These are phyloP conservation scores for Aurelia sp. DNA, from an alignment of 30 jellyfish, hydroid and myxozoan genomes.

Conservation along the genomic window DNA sequence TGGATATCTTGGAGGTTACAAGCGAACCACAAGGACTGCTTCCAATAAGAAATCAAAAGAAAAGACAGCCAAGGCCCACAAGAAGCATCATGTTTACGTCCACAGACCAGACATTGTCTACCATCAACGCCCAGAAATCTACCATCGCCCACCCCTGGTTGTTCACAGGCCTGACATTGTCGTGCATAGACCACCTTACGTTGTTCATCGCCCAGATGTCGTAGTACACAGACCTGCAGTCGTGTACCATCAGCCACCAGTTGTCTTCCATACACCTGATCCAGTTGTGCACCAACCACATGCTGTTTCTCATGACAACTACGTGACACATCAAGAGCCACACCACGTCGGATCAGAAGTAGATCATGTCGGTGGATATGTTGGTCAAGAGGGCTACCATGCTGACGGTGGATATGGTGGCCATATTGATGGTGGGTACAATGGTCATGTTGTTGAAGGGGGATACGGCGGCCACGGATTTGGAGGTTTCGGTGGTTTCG, in stretches of 20 bases:
- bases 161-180: slow-evolving; percentile 89
- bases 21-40: slow-evolving; percentile 15
- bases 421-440: not conserved
- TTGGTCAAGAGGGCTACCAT: slow-evolving; percentile 55
- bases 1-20: slow-evolving; percentile 25
- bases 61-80: slow-evolving; percentile 46
- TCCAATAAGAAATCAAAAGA: not conserved
- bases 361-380: slow-evolving; percentile 67
- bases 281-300: slow-evolving; percentile 85
- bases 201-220: slow-evolving; percentile 84
- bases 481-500: slow-evolving; percentile 38
- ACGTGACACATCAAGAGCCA: slow-evolving; percentile 85
- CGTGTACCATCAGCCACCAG: slow-evolving; percentile 94
- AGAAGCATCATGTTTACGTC: slow-evolving; percentile 83
- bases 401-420: slow-evolving; percentile 16
- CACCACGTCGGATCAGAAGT: slow-evolving; percentile 70
- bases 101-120: slow-evolving; percentile 82
- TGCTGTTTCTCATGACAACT: slow-evolving; percentile 83
- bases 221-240: slow-evolving; percentile 89
- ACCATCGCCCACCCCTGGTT: slow-evolving; percentile 86
- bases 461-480: slow-evolving; percentile 27
- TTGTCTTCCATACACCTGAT: slow-evolving; percentile 89
- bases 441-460: slow-evolving; percentile 30
- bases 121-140: slow-evolving; percentile 88
- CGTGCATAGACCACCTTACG: slow-evolving; percentile 79